Evolutionary conservation across 2,888 invertebrate species (phyloP).

Genomic region (Trichogramma dendrolimi): DNA sequence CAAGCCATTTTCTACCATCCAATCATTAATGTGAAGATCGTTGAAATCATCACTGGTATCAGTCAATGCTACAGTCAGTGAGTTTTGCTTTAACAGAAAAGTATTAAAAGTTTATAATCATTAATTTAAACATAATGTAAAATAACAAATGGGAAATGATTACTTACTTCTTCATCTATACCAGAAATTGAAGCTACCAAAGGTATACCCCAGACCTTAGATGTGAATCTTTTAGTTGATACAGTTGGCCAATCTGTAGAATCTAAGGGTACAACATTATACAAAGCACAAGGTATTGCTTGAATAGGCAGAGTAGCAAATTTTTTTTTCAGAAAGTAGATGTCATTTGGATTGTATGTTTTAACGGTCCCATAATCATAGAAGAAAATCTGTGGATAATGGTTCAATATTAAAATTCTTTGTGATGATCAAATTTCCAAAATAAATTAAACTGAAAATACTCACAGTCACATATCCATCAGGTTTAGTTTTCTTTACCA

Average conservation of each 20-base stretch:
- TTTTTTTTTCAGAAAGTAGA: conserved; percentile 41
- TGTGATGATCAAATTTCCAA: neutral
- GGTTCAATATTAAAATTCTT: neutral
- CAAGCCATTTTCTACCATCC: conserved; percentile 39
- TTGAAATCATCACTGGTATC: conserved; percentile 37
- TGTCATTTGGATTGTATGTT: conserved; percentile 33
- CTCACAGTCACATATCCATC: conserved; percentile 42
- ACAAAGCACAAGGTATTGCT: conserved; percentile 46
- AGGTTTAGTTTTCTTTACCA: conserved; percentile 40
- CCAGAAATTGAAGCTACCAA: conserved; percentile 35
- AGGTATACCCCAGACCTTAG: conserved; percentile 30
- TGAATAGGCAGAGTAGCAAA: conserved; percentile 43
- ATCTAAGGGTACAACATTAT: conserved; percentile 37
- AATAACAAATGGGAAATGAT: conserved; percentile 1
- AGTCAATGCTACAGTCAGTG: conserved; percentile 40
- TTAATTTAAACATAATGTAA: conserved; percentile 1
- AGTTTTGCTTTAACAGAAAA: conserved; percentile 40
- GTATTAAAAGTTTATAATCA: conserved; percentile 9
- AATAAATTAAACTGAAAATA: conserved; percentile 16
- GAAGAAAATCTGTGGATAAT: conserved; percentile 40
- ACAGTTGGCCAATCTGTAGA: conserved; percentile 35
- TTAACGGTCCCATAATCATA: conserved; percentile 48
- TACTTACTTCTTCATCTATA: conserved; percentile 36
- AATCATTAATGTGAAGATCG: conserved; percentile 43
- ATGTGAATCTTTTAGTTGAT: conserved; percentile 32